Evolutionary conservation across 2,113 vertebrate species (phyloP).

Genomic region (Petrocephalus microphthalmus): DNA sequence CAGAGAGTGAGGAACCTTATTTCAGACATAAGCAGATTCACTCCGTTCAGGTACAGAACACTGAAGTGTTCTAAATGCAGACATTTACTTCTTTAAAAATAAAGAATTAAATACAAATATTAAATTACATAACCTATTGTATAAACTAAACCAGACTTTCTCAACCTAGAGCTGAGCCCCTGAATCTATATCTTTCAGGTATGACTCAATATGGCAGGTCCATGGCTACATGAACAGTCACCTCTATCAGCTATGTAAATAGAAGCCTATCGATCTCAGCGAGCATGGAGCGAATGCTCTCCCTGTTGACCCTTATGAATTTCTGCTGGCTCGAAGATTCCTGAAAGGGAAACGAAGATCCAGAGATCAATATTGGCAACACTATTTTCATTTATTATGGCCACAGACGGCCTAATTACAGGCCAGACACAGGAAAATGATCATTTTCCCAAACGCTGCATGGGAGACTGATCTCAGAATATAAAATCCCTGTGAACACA

Average conservation of each 20-base stretch:
- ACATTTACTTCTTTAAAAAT: not conserved
- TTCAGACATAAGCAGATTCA: not conserved
- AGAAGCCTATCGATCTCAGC: slow-evolving; percentile 67
- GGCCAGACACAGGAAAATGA: slow-evolving; percentile 66
- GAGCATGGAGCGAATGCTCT: slow-evolving; percentile 59
- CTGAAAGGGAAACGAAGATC: slow-evolving; percentile 63
- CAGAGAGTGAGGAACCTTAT: not conserved
- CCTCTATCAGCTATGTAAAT: slow-evolving; percentile 64
- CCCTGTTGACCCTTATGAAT: slow-evolving; percentile 55
- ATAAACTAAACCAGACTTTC: not conserved
- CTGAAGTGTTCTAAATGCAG: not conserved
- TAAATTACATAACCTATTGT: not conserved
- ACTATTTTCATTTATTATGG: slow-evolving; percentile 66
- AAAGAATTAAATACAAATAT: not conserved
- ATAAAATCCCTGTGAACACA: not conserved
- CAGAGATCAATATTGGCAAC: slow-evolving; percentile 72
- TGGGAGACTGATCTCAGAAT: slow-evolving; percentile 27
- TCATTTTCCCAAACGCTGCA: slow-evolving; percentile 50
- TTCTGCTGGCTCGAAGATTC: slow-evolving; percentile 59
- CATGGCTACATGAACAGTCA: slow-evolving; percentile 63
- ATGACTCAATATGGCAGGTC: slow-evolving; percentile 54
- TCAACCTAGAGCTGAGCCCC: not conserved
- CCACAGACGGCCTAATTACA: slow-evolving; percentile 73
- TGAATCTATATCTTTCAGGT: slow-evolving; percentile 12
- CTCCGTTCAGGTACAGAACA: not conserved